phyloP scores from a whole-genome alignment of 1,140 invertebrate genomes.

The Chironomus striatipennis region DNA sequence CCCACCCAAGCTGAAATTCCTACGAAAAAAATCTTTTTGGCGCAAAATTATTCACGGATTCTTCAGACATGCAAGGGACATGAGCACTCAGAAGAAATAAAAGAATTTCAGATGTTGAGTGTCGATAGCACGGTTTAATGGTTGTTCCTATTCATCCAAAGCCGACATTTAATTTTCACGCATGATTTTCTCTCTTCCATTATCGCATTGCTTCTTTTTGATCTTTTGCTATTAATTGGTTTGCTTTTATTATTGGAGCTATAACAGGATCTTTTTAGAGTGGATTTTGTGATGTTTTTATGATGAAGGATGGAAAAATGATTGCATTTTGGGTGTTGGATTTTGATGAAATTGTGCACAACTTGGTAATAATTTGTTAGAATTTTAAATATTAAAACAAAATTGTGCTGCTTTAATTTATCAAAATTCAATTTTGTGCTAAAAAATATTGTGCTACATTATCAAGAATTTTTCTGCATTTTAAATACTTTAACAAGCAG shows the following conservation, averaged over 20 bases:
- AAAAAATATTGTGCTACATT: no score
- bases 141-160: neutral
- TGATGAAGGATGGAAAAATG: no score
- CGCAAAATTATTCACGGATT: neutral
- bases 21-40: neutral
- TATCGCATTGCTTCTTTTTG: neutral
- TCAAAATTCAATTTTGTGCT: no score
- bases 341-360: no score
- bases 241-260: neutral
- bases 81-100: neutral
- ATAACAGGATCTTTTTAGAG: neutral
- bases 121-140: constrained; percentile 7
- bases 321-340: no score
- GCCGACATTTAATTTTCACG: constrained; percentile 1
- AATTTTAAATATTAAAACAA: no score
- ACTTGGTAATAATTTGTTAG: no score
- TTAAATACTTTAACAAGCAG: no score
- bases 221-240: constrained; percentile 1
- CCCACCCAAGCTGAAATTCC: neutral
- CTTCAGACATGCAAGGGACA: no score
- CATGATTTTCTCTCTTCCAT: neutral
- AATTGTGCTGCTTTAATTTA: no score
- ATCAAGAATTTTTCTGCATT: no score
- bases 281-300: neutral
- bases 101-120: neutral